phyloP scores from a whole-genome alignment of 2,888 invertebrate species.

The Nomada flava region DNA sequence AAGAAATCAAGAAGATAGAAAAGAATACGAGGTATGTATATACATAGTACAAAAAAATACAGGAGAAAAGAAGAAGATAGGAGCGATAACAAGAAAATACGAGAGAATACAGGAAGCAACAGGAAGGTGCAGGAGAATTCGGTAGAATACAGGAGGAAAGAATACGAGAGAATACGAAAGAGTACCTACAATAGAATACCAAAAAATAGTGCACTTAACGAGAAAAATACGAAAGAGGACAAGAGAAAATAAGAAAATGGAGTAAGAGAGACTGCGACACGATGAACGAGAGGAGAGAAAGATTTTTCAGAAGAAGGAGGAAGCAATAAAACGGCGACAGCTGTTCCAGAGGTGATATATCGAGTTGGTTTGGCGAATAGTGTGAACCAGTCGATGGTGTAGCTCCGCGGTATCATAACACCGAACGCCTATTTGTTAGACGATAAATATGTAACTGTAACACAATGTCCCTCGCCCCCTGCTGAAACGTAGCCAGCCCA shows the following conservation, averaged over 20 bases:
- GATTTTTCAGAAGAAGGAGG: constrained; percentile 10
- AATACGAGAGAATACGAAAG: too few species aligned
- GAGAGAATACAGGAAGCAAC: too few species aligned
- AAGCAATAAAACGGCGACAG: constrained; percentile 70
- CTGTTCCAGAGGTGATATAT: constrained; percentile 68
- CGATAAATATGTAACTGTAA: constrained; percentile 84
- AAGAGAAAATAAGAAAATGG: too few species aligned
- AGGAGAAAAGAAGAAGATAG: too few species aligned
- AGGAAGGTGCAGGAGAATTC: too few species aligned
- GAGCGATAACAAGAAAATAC: too few species aligned
- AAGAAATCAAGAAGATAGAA: too few species aligned
- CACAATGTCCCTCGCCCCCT: constrained; percentile 75
- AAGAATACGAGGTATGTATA: too few species aligned
- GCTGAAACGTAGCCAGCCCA: constrained; percentile 53
- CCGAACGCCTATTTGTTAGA: constrained; percentile 82
- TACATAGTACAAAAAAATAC: too few species aligned
- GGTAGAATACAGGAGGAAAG: too few species aligned
- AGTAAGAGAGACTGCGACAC: constrained; percentile 58
- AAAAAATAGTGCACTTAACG: too few species aligned
- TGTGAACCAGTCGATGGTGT: constrained; percentile 76
- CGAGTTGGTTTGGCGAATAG: constrained; percentile 55
- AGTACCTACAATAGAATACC: too few species aligned
- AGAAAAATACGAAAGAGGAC: background rate
- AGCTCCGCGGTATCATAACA: constrained; percentile 81
- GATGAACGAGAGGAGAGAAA: constrained; percentile 2